Evolutionary conservation across 2,888 invertebrate genomes (phyloP), one percentile per base, ranked within the genome.

Genomic region (Coremacera marginata): DNA sequence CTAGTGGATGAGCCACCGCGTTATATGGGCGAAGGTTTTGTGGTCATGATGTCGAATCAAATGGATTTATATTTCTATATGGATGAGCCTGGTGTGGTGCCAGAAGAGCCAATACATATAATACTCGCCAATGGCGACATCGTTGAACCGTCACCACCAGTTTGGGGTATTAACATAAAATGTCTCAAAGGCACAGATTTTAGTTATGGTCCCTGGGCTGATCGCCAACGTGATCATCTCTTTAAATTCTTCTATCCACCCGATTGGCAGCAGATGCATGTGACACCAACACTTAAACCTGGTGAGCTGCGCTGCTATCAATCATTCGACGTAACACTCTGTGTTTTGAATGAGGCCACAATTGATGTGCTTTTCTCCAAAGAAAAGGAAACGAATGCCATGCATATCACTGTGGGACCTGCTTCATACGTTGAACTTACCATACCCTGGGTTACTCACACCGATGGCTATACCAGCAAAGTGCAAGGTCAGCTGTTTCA

Each of bases 151-250:
- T 95, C 96, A 75, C 96, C 97, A 11, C 98, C 98, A 0, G 96
- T 97, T 82, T 97, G 97, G 96, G 98, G 98, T 7, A 94, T 98
- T 16, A 98, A 98, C 88, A 95, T 98, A 75, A 98, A 97, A 89
- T 96, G 97, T 87, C 96, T 97, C 0, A 98, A 97, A 90, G 98
- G 96, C 81, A 89, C 92, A 0, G 96, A 98, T 86, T 96, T 99
- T 84, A 98, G 98, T 89, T 99, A 99, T 87, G 99, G 99, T 0
- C 99, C 99, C 0, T 99, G 99, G 99, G 99, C 98, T 3, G 99
- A 99, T 88, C 92, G 98, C 71, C 99, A 99, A 88, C 92, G 99
- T 80, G 98, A 98, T 87, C 94, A 96, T 89, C 91, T 99, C 49
- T 98, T 96, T 90, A 96, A 94, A 90, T 98, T 98, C 89, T 99